Base-by-base conservation (phyloP, 2,113 vertebrate genomes). In the Notothenia rossii region DNA sequence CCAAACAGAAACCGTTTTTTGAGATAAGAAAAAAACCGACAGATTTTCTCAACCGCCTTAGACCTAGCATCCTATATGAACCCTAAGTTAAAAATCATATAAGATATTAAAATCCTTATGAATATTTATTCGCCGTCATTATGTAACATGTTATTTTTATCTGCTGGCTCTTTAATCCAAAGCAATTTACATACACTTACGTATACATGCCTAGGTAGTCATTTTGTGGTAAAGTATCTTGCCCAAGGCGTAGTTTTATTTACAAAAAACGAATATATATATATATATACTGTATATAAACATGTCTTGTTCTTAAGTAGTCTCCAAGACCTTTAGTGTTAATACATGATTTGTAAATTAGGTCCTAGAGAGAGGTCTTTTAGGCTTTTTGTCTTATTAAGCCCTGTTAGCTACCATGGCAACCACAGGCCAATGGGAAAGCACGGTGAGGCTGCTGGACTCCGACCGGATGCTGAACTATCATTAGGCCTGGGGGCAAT, bases 321-420 rank as follows among this genome's bases (percentile, higher is more conserved):
- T 36, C 54, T 61, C 48, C 11, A 40, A 67, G 50, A 53, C 8
- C 8, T 51, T 25, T 5, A 51, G 20, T 60, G 14, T 56, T 25
- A 43, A 46, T n/a, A 53, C 66, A 48, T 58, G 29, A 33, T 33
- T 43, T 13, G 3, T 56, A 77, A 74, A 46, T 18, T 40, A 68
- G n/a, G 40, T 53, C 22, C 63, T 49, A 20, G 51, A 72, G 51
- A 72, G 50, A 75, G 59, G 25, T 46, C 40, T 55, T 66, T 55
- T 48, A 40, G 59, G 66, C 63, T 74, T 22, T 55, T 48, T 48
- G 59, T 72, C 63, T 74, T 22, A 53, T 64, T 43, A 51, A 69
- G 46, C 25, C 48, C 48, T 22, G 55, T 81, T 62, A 12, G 75
- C 50, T 71, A 45, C 65, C 43, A 75, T 60, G 65, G 65, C 74